A percentile compares a stretch with the other conserved stretches of the same genome.
Conservation (phyloP, 2,888 invertebrate species). For the Papilio demoleus region DNA sequence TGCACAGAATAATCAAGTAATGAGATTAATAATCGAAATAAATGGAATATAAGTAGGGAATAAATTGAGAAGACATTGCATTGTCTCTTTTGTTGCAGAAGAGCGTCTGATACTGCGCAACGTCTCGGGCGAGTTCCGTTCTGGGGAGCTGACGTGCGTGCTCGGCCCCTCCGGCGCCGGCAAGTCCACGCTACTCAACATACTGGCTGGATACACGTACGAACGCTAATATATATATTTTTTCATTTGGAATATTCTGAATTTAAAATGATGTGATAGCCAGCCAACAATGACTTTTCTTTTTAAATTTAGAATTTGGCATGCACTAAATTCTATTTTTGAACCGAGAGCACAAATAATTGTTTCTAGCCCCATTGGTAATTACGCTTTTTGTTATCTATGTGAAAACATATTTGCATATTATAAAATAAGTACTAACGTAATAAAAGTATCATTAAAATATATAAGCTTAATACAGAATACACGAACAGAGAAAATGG, state of each 20-base stretch:
- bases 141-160: conserved; percentile 87
- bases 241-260: no score
- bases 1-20: no score
- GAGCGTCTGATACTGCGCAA: conserved; percentile 80
- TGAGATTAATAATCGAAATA: no score
- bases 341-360: neutral
- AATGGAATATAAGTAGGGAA: neutral
- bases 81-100: conserved; percentile 64
- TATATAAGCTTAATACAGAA: conserved; percentile 5
- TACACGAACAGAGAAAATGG: conserved; percentile 7
- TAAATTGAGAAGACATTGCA: conserved; percentile 10
- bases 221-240: no score
- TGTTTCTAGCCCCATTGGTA: neutral
- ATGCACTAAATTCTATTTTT: conserved; percentile 7
- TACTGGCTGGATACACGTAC: conserved; percentile 90
- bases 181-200: conserved; percentile 89
- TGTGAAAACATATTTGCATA: no score
- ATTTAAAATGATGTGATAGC: no score
- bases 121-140: conserved; percentile 84
- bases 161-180: conserved; percentile 92
- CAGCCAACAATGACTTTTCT: no score
- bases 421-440: neutral
- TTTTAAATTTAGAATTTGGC: neutral
- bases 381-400: no score
- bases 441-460: neutral